phyloP scores from a whole-genome alignment of 2,888 invertebrate genomes.

The Acleris sparsana region DNA sequence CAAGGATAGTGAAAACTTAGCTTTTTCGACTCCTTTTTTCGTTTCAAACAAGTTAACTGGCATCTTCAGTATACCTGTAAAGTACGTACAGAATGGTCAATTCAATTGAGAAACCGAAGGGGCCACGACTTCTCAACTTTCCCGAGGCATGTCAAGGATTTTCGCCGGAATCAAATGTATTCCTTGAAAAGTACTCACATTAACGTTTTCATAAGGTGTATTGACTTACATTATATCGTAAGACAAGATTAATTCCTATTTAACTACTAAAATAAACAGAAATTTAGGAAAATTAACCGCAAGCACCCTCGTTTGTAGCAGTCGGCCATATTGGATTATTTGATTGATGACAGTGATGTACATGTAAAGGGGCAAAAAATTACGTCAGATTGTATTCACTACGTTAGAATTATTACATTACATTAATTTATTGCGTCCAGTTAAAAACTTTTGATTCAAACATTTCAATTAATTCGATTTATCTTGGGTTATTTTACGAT shows the following conservation, averaged over 20 bases:
- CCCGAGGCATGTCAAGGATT: constrained; percentile 72
- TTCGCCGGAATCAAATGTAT: constrained; percentile 43
- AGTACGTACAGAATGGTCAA: constrained; percentile 37
- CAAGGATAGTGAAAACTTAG: constrained; percentile 72
- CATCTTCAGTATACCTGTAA: constrained; percentile 82
- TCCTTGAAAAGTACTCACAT: constrained; percentile 63
- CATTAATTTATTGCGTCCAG: too few species aligned
- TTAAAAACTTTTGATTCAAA: too few species aligned
- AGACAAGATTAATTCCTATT: constrained; percentile 58
- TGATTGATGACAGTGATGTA: constrained; percentile 49
- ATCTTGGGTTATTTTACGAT: too few species aligned
- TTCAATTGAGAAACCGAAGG: constrained; percentile 27
- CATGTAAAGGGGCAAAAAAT: neutral
- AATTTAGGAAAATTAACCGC: constrained; percentile 63
- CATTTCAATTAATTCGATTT: too few species aligned
- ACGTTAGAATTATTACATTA: too few species aligned
- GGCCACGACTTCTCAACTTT: constrained; percentile 53
- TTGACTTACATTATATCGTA: constrained; percentile 78
- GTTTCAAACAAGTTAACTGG: constrained; percentile 77
- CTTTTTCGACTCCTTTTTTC: constrained; percentile 73
- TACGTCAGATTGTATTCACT: neutral
- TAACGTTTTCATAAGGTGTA: constrained; percentile 64
- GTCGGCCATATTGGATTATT: constrained; percentile 74
- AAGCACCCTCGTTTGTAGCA: constrained; percentile 64
- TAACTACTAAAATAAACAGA: constrained; percentile 54